Conservation (phyloP, 2,888 invertebrate genomes). For the Proisotoma minuta region DNA sequence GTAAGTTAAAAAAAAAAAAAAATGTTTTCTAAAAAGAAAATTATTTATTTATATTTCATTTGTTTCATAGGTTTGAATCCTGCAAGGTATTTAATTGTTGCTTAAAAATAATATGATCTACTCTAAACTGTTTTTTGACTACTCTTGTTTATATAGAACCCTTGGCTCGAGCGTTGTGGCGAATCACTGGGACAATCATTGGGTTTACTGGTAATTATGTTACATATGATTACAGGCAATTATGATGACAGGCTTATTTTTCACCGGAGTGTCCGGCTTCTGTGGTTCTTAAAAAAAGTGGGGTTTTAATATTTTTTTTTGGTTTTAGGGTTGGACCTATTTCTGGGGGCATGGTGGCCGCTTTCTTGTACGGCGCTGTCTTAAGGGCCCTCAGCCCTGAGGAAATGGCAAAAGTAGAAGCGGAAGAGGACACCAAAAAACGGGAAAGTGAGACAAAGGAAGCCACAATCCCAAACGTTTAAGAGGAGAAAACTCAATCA, state of each 20-base stretch:
- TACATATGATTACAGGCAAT: too few species aligned
- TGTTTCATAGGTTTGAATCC: slow-evolving; percentile 51
- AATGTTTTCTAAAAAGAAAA: not conserved
- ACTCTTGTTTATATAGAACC: too few species aligned
- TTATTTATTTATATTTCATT: not conserved
- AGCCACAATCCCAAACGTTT: slow-evolving; percentile 10
- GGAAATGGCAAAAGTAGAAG: slow-evolving; percentile 39
- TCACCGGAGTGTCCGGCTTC: too few species aligned
- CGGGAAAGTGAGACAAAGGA: not conserved
- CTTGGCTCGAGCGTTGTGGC: slow-evolving; percentile 54
- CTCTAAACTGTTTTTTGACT: too few species aligned
- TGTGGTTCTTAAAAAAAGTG: too few species aligned
- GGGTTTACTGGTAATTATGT: slow-evolving; percentile 86
- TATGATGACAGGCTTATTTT: too few species aligned
- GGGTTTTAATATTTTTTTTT: too few species aligned
- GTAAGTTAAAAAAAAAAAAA: slow-evolving; percentile 26
- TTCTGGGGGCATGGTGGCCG: slow-evolving; percentile 35
- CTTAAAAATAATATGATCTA: too few species aligned
- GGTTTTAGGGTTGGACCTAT: slow-evolving; percentile 81
- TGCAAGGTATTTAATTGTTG: too few species aligned
- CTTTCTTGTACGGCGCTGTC: slow-evolving; percentile 32
- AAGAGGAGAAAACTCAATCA: too few species aligned
- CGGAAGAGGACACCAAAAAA: slow-evolving; percentile 30
- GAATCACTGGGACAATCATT: slow-evolving; percentile 53
- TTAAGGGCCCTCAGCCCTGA: slow-evolving; percentile 39